Conservation (phyloP, 2,797 vertebrate genomes). For the Sarcoramphus papa region DNA sequence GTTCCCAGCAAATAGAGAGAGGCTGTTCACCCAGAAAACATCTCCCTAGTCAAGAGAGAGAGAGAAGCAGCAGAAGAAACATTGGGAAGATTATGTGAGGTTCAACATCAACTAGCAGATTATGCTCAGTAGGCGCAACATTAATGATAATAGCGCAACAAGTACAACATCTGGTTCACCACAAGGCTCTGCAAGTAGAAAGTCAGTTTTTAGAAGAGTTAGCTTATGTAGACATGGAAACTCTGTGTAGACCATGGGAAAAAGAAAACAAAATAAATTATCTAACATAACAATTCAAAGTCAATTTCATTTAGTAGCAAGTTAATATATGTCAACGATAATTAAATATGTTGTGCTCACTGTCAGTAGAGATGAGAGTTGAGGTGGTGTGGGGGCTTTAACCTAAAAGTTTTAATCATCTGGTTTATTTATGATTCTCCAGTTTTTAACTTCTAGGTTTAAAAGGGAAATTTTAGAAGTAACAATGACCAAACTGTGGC, state of each 20-base stretch:
- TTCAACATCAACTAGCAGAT: not conserved
- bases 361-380: not conserved
- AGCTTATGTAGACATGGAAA: not conserved
- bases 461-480: not conserved
- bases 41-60: not conserved
- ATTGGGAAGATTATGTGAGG: not conserved
- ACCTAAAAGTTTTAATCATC: not conserved
- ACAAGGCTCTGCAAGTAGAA: not conserved
- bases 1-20: not conserved
- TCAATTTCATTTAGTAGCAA: not conserved
- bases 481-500: not conserved
- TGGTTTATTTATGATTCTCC: not conserved
- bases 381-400: not conserved
- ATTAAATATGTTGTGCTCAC: not conserved
- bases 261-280: not conserved
- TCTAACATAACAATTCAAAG: not conserved
- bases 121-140: not conserved
- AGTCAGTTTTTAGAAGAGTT: not conserved
- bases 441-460: not conserved
- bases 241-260: not conserved
- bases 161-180: not conserved
- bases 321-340: not conserved
- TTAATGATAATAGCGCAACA: not conserved
- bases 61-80: not conserved
- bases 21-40: not conserved